Evolutionary conservation across 35 echinoderm and acorn worm species (phyloP), one percentile per base, ranked within the genome.

Genomic region (Heliocidaris erythrogramma): DNA sequence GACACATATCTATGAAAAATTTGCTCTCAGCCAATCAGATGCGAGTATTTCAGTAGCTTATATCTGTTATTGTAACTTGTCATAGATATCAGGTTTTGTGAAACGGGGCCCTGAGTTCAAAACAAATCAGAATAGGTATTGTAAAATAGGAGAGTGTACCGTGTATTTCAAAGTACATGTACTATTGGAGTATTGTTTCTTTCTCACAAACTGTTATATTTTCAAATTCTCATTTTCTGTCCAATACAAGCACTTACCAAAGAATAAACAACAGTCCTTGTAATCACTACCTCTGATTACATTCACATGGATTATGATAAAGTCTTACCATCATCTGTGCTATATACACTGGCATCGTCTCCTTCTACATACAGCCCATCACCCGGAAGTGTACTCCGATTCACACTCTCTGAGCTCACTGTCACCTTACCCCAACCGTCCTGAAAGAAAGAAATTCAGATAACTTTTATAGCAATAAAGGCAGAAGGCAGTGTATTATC

Each of bases 351-450:
- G 17, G 96, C 97, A 92, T 99, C 98, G 88, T 99, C 98, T 17
- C 97, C 96, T 92, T 99, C 98, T 49, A 97, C 98, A 85, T 99
- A 99, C 47, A 97, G 96, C 8, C 98, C 98, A 90, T 99, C 98
- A 60, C 98, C 98, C 0, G 97, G 96, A 31, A 99, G 85, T 84
- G 94, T 97, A 49, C 98, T 99, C 9, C 98, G 94, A 65, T 94
- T 71, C 21, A 97, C 96, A 85, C 98, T 99, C 31, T 99, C 98
- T 86, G 88, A 78, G 91, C 98, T 99, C 4, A 99, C 94, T 49
- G 85, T 93, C 27, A 97, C 84, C 88, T 96, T 97, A 89, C 96
- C 96, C 95, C 97, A 96, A 32, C 94, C 94, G 97, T 99, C 98
- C 97, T 99, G 94, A 12, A 96, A 59, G 50, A 90, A 96, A 60